Conservation (phyloP, 2,888 invertebrate genomes). For the Heliconius ismenius region DNA sequence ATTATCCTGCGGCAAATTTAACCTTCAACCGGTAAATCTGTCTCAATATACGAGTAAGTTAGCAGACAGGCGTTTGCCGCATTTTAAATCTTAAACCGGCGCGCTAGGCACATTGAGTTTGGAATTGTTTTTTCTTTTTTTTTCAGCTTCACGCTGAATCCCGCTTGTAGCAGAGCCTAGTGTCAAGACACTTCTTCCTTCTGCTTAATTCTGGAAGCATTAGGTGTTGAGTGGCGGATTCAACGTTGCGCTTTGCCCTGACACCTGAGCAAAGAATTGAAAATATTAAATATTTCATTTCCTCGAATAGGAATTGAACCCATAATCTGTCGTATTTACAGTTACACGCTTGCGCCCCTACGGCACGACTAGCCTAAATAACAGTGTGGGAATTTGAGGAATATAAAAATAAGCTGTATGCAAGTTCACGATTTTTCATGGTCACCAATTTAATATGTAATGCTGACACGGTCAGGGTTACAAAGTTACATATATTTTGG, state of each 20-base stretch:
- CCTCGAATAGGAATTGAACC: too few relatives aligned
- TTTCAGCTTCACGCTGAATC: too few relatives aligned
- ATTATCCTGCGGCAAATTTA: conserved; percentile 51
- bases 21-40: conserved; percentile 43
- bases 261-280: too few relatives aligned
- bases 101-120: not conserved
- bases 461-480: conserved; percentile 20
- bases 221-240: too few relatives aligned
- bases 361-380: too few relatives aligned
- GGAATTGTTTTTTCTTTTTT: not conserved
- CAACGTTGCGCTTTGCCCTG: too few relatives aligned
- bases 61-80: conserved; percentile 24
- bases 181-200: too few relatives aligned
- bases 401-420: conserved; percentile 2
- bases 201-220: too few relatives aligned
- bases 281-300: too few relatives aligned
- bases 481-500: not conserved
- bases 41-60: conserved; percentile 11
- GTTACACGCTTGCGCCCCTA: too few relatives aligned
- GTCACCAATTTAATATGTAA: conserved; percentile 16
- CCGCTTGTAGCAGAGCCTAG: too few relatives aligned
- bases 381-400: conserved; percentile 1
- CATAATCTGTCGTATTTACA: too few relatives aligned
- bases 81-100: conserved; percentile 10
- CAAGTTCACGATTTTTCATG: conserved; percentile 12